These are phyloP conservation scores for Gambusia holbrooki DNA, from an alignment of 2,113 vertebrate species.

Conservation along the genomic window DNA sequence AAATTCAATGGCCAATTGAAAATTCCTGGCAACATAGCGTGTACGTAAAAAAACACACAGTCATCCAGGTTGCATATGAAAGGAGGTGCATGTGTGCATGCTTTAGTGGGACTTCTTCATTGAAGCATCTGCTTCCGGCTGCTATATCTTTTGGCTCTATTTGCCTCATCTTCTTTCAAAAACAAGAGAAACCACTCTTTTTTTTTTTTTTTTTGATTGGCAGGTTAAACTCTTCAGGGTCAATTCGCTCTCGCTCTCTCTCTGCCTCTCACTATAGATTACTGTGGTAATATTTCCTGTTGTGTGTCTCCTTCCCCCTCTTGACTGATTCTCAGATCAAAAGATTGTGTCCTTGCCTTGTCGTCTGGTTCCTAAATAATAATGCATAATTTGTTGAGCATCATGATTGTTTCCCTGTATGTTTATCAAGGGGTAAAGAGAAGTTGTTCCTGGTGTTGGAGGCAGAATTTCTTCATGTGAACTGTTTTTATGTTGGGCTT, in stretches of 20 bases:
- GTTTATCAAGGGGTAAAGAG: slow-evolving; percentile 3
- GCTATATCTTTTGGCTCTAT: slow-evolving; percentile 69
- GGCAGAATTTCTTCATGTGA: background rate
- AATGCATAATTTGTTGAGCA: slow-evolving; percentile 40
- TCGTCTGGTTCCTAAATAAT: slow-evolving; percentile 46
- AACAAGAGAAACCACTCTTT: slow-evolving; percentile 34
- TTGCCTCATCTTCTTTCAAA: slow-evolving; percentile 61
- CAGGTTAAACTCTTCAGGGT: slow-evolving; percentile 76
- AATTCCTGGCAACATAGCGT: no score
- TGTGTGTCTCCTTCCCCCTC: slow-evolving; percentile 25
- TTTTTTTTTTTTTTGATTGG: slow-evolving; percentile 62
- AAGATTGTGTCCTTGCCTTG: slow-evolving; percentile 54
- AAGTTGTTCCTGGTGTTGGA: slow-evolving; percentile 9
- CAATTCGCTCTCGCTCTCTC: slow-evolving; percentile 58
- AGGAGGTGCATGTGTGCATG: slow-evolving; percentile 15
- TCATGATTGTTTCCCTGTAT: slow-evolving; percentile 24
- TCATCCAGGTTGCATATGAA: slow-evolving; percentile 1
- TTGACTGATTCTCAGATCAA: slow-evolving; percentile 43
- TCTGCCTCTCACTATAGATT: slow-evolving; percentile 66
- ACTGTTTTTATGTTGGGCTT: slow-evolving; percentile 2
- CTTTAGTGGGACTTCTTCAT: slow-evolving; percentile 36
- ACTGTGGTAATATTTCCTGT: slow-evolving; percentile 66
- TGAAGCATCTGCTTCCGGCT: slow-evolving; percentile 48
- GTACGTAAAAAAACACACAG: background rate
- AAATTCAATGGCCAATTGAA: no score